phyloP scores from a whole-genome alignment of 2,888 invertebrate genomes.

The Xanthorhoe spadicearia region DNA sequence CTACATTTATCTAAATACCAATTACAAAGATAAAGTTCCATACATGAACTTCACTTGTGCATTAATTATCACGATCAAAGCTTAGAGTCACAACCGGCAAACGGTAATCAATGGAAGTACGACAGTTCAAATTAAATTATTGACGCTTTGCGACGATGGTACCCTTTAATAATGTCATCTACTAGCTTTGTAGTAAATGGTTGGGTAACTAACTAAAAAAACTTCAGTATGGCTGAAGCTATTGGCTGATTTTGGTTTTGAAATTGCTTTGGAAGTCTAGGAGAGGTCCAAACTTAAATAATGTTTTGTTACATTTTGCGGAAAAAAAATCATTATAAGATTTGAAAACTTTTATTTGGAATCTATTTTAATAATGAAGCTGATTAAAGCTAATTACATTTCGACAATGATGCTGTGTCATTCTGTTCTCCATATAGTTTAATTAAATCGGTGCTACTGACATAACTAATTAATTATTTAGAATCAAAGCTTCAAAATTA shows the following conservation, averaged over 20 bases:
- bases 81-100: conserved; percentile 30
- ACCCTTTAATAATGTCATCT: conserved; percentile 9
- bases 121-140: conserved; percentile 37
- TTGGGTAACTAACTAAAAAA: background rate
- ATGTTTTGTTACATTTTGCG: no score
- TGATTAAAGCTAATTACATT: conserved; percentile 6
- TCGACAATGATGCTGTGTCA: conserved; percentile 24
- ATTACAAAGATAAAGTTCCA: background rate
- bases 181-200: background rate
- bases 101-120: conserved; percentile 21
- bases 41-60: background rate
- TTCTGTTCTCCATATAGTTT: conserved; percentile 22
- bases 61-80: conserved; percentile 31
- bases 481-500: conserved; percentile 31
- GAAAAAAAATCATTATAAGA: no score
- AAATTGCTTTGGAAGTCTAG: no score
- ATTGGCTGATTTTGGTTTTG: no score
- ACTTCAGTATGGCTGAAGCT: no score
- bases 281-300: no score
- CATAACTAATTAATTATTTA: conserved; percentile 39
- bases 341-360: no score
- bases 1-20: background rate
- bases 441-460: conserved; percentile 33
- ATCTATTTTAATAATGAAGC: background rate
- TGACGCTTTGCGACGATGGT: conserved; percentile 29